These are phyloP conservation scores for Sturmia bella DNA, from an alignment of 2,888 invertebrate species.

Conservation along the genomic window DNA sequence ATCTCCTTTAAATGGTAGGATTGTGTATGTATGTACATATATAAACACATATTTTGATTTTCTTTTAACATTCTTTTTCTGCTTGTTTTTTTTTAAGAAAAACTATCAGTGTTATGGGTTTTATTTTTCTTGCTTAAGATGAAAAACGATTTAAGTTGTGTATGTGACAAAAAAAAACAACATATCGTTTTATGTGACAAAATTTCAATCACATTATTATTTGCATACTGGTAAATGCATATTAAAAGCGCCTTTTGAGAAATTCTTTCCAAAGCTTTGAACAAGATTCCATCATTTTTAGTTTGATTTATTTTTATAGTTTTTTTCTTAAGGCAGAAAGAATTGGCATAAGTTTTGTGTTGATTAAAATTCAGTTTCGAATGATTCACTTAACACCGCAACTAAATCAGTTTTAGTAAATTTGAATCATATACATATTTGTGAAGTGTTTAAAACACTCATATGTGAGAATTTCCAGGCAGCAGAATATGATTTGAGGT, in stretches of 20 bases:
- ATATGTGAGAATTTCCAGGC: no score
- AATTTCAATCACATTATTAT: constrained; percentile 54
- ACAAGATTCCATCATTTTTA: no score
- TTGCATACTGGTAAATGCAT: neutral
- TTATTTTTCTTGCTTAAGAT: constrained; percentile 45
- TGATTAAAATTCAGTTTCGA: no score
- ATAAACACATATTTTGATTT: neutral
- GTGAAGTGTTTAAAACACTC: no score
- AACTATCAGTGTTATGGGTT: constrained; percentile 61
- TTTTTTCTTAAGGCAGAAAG: no score
- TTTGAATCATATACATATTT: no score
- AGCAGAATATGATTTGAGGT: no score
- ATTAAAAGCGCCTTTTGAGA: neutral
- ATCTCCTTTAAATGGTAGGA: neutral
- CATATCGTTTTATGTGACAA: constrained; percentile 42
- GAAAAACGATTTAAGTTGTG: constrained; percentile 28
- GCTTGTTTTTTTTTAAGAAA: constrained; percentile 46
- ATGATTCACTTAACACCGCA: no score
- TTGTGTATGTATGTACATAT: neutral
- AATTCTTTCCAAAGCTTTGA: no score
- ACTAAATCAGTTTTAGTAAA: no score
- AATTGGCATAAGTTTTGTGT: no score
- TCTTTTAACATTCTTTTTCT: no score
- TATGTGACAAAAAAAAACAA: constrained; percentile 33
- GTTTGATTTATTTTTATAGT: neutral